Percentiles rank a stretch among this genome's conserved stretches.
phyloP scores from a whole-genome alignment of 1,140 invertebrate genomes.

The Coenobita brevimanus region DNA sequence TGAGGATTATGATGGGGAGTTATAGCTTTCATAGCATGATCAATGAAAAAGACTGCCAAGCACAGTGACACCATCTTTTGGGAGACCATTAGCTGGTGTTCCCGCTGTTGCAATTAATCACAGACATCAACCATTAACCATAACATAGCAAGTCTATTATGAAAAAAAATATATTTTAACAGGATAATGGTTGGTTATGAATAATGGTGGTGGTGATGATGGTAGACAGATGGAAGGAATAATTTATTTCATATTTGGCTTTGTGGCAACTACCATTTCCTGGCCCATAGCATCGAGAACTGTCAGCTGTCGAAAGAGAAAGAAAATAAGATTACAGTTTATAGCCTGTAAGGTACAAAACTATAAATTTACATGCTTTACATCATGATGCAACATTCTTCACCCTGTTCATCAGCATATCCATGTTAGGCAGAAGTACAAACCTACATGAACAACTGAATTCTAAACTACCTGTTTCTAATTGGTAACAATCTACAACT shows the following conservation, averaged over 20 bases:
- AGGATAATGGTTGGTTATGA: constrained; percentile 56
- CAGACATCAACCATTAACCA: constrained; percentile 52
- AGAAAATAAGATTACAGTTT: neutral
- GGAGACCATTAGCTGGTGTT: neutral
- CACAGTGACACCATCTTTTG: constrained; percentile 14
- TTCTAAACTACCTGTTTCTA: no score
- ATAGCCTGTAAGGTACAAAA: no score
- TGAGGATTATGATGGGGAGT: no score
- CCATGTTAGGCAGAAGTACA: no score
- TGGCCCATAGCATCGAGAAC: constrained; percentile 93
- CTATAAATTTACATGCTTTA: no score
- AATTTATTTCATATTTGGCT: constrained; percentile 82
- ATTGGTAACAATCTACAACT: no score
- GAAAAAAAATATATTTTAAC: constrained; percentile 63
- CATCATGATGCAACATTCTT: no score
- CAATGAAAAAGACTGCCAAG: neutral
- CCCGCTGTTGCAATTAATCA: constrained; percentile 47
- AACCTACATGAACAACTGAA: no score
- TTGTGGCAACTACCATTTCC: constrained; percentile 94
- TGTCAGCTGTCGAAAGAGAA: constrained; percentile 81
- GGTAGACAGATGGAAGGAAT: constrained; percentile 34
- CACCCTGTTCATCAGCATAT: no score
- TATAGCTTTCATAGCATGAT: neutral
- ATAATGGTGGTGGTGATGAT: constrained; percentile 71
- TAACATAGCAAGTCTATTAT: constrained; percentile 46